Evolutionary conservation across 2,797 vertebrate species (phyloP).

Genomic region (Natrix natrix): DNA sequence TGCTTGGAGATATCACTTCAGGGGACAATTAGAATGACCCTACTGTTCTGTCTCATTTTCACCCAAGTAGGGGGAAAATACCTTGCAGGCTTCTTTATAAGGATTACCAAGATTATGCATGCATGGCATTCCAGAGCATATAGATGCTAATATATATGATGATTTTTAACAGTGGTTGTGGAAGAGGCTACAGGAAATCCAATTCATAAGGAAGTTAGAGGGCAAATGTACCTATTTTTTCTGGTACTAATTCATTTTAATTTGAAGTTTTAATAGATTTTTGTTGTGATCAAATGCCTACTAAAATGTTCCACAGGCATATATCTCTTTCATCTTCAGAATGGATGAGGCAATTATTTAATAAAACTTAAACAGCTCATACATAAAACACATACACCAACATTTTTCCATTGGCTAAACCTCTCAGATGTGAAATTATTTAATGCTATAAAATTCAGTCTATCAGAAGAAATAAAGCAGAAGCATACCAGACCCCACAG

Average conservation of each 20-base stretch:
- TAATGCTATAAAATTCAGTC: background rate
- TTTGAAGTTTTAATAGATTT: background rate
- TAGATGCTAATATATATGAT: background rate
- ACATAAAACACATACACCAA: background rate
- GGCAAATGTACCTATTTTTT: background rate
- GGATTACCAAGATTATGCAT: background rate
- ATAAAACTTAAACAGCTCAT: background rate
- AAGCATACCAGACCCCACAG: background rate
- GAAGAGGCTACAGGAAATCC: background rate
- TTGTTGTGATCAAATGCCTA: background rate
- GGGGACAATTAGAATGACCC: background rate
- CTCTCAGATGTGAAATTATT: background rate
- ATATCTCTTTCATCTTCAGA: background rate
- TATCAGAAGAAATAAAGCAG: background rate
- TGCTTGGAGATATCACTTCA: background rate
- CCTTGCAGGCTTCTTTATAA: background rate
- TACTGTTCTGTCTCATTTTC: background rate
- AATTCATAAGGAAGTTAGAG: background rate
- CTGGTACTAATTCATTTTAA: background rate
- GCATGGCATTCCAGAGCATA: background rate
- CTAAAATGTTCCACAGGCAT: background rate
- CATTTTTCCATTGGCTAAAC: background rate
- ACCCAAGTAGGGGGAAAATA: background rate
- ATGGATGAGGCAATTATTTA: background rate
- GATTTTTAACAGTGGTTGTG: background rate